Evolutionary conservation across 2,113 vertebrate species (phyloP).

Genomic region (Brachirus orientalis): DNA sequence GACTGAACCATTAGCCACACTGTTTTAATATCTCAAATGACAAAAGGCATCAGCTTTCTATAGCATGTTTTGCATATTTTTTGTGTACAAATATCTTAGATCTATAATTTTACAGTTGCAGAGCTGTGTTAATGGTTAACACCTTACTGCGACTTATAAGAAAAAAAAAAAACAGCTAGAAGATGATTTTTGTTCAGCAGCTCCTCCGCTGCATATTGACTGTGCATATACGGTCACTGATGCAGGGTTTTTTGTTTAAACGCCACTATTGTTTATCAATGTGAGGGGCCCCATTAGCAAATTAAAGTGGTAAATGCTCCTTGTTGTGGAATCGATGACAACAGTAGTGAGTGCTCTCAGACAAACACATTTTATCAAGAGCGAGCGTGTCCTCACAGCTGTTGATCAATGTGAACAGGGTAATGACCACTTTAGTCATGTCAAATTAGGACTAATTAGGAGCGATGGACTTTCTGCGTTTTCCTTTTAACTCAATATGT

Average conservation of each 20-base stretch:
- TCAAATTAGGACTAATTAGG: conserved; percentile 6
- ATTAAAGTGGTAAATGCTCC: conserved; percentile 10
- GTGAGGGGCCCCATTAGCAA: conserved; percentile 11
- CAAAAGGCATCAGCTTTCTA: conserved; percentile 24
- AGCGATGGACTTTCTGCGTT: background rate
- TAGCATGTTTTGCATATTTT: background rate
- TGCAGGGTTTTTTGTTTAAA: background rate
- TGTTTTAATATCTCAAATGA: conserved; percentile 23
- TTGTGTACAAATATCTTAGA: too few species aligned
- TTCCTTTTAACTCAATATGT: conserved; percentile 22
- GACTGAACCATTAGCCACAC: background rate
- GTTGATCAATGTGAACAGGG: conserved; percentile 22
- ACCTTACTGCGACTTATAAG: too few species aligned
- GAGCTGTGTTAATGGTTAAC: too few species aligned
- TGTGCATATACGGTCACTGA: too few species aligned
- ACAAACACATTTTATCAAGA: conserved; percentile 14
- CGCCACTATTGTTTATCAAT: conserved; percentile 10
- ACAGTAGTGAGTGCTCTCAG: background rate
- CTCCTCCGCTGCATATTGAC: too few species aligned
- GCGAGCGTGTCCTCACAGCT: background rate
- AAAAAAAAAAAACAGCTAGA: background rate
- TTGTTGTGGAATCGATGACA: background rate
- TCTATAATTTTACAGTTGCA: background rate
- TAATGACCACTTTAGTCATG: conserved; percentile 3
- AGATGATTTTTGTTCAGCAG: background rate